These are phyloP conservation scores for Apostichopus californicus DNA, from an alignment of 35 echinoderm and acorn worm genomes.

Conservation along the genomic window DNA sequence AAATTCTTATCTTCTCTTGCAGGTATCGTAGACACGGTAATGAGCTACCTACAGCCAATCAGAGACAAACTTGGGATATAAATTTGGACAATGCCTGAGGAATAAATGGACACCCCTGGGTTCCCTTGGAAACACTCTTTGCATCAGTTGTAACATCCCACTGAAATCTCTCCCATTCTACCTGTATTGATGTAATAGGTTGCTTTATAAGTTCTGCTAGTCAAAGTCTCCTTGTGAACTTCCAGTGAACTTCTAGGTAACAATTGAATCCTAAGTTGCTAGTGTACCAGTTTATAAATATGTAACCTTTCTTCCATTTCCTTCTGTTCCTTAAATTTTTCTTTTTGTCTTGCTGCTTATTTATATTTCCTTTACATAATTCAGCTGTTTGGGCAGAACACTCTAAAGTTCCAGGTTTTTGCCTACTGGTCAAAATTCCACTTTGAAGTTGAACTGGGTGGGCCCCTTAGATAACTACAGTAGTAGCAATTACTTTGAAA, in stretches of 20 bases:
- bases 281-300: not conserved
- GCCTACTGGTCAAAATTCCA: too few species aligned
- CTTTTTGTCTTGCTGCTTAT: too few species aligned
- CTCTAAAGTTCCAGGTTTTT: too few species aligned
- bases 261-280: not conserved
- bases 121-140: not conserved
- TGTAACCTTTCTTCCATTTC: not conserved
- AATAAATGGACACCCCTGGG: too few species aligned
- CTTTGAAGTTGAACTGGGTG: too few species aligned
- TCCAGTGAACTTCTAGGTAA: not conserved
- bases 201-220: not conserved
- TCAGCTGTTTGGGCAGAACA: too few species aligned
- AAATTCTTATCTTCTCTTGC: not conserved
- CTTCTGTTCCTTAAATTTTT: not conserved
- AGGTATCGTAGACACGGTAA: constrained; percentile 48
- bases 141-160: not conserved
- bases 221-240: not conserved
- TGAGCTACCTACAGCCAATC: constrained; percentile 55
- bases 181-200: not conserved
- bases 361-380: too few species aligned
- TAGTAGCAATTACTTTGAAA: too few species aligned
- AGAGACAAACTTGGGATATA: constrained; percentile 54
- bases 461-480: too few species aligned
- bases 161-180: not conserved
- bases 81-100: not conserved